Evolutionary conservation across 2,113 vertebrate species (phyloP).

Genomic region (Sterna hirundo): DNA sequence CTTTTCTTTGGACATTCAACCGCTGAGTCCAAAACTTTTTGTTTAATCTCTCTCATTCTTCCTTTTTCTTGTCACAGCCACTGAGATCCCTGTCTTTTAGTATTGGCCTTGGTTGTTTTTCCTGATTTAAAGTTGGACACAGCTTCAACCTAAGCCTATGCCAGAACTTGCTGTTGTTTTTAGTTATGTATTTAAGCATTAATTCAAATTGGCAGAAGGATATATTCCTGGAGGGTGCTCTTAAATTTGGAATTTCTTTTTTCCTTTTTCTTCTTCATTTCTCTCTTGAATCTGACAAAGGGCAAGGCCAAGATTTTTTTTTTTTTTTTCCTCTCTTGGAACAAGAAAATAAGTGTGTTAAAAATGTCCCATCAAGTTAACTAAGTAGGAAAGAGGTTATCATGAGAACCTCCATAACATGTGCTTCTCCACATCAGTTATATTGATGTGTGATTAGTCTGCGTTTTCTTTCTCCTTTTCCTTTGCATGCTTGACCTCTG

Average conservation of each 20-base stretch:
- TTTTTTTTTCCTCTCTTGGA: background rate
- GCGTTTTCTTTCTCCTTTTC: background rate
- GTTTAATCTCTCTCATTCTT: background rate
- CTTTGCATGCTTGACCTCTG: background rate
- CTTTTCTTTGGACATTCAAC: background rate
- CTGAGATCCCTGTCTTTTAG: background rate
- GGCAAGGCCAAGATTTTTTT: background rate
- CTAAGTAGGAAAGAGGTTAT: background rate
- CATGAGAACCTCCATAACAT: background rate
- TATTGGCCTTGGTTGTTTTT: background rate
- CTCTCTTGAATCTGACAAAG: background rate
- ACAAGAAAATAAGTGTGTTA: background rate
- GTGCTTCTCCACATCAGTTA: accelerated
- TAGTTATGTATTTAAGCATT: background rate
- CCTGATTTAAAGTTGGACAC: background rate
- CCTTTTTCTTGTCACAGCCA: background rate
- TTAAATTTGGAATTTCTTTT: background rate
- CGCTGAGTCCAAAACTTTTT: background rate
- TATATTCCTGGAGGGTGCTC: background rate
- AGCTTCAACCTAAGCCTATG: background rate
- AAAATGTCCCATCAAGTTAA: background rate
- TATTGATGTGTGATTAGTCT: background rate
- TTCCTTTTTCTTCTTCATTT: background rate
- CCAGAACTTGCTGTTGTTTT: background rate
- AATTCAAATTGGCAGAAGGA: background rate